Evolutionary conservation across 2,113 vertebrate genomes (phyloP).

Genomic region (Barbus barbus): DNA sequence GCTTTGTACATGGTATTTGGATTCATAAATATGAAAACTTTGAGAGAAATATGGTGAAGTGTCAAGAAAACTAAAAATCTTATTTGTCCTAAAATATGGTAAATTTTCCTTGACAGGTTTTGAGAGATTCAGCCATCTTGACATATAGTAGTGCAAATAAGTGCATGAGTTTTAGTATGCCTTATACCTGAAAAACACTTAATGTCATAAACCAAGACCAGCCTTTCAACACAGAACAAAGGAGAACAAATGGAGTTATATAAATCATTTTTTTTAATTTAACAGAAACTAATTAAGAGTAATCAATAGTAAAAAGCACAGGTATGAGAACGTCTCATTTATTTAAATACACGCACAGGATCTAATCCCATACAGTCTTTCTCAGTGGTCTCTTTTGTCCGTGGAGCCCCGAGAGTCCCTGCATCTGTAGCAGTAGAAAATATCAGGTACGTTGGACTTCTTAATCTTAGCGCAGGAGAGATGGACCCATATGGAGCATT

Average conservation of each 20-base stretch:
- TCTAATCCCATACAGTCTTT: background rate
- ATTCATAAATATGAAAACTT: background rate
- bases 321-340: conserved; percentile 17
- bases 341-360: conserved; percentile 3
- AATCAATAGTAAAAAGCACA: background rate
- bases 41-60: background rate
- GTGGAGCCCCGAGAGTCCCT: conserved; percentile 59
- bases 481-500: conserved; percentile 61
- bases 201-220: conserved; percentile 2
- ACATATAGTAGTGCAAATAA: conserved; percentile 18
- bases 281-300: conserved; percentile 25
- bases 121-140: too few species aligned
- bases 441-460: conserved; percentile 57
- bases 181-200: background rate
- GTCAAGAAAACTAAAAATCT: background rate
- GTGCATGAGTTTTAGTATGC: background rate
- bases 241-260: conserved; percentile 12
- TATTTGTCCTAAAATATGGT: background rate
- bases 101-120: background rate
- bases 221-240: conserved; percentile 2
- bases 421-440: conserved; percentile 59
- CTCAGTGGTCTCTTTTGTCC: conserved; percentile 51
- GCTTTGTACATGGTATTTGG: background rate
- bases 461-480: conserved; percentile 63
- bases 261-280: conserved; percentile 13